Evolutionary conservation across 2,888 invertebrate species (phyloP).

Genomic region (Dasysyrphus tricinctus): DNA sequence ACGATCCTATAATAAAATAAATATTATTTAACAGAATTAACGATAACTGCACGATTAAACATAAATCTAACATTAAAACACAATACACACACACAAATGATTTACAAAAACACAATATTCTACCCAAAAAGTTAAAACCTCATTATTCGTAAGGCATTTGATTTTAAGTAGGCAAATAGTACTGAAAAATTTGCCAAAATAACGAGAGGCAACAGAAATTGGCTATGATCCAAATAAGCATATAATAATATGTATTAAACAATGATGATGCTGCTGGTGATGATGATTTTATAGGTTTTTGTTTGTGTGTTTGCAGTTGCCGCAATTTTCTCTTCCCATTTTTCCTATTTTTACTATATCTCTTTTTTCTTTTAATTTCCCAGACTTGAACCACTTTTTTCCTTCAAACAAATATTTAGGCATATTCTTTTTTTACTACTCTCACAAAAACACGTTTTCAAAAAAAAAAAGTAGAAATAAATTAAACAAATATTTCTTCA

Average conservation of each 20-base stretch:
- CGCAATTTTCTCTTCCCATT: not conserved
- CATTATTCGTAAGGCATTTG: slow-evolving; percentile 9
- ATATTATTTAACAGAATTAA: not conserved
- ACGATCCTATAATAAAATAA: too few relatives aligned
- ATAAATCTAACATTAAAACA: slow-evolving; percentile 11
- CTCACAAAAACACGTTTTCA: not conserved
- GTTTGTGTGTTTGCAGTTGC: slow-evolving; percentile 21
- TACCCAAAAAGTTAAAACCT: slow-evolving; percentile 12
- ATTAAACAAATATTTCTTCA: not conserved
- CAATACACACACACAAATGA: not conserved
- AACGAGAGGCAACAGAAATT: slow-evolving; percentile 16
- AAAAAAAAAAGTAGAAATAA: not conserved
- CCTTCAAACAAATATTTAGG: slow-evolving; percentile 19
- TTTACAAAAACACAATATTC: not conserved
- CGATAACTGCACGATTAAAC: slow-evolving; percentile 1
- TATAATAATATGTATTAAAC: not conserved
- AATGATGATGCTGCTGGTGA: not conserved
- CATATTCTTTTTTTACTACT: slow-evolving; percentile 4
- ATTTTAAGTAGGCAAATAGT: slow-evolving; percentile 22
- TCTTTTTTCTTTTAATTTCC: slow-evolving; percentile 25
- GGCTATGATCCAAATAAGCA: slow-evolving; percentile 5
- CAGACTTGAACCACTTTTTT: slow-evolving; percentile 13
- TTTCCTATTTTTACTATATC: not conserved
- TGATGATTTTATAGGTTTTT: slow-evolving; percentile 19
- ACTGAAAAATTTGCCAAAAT: slow-evolving; percentile 3